phyloP scores from a whole-genome alignment of 1,140 invertebrate species.

The Vollenhovia emeryi region DNA sequence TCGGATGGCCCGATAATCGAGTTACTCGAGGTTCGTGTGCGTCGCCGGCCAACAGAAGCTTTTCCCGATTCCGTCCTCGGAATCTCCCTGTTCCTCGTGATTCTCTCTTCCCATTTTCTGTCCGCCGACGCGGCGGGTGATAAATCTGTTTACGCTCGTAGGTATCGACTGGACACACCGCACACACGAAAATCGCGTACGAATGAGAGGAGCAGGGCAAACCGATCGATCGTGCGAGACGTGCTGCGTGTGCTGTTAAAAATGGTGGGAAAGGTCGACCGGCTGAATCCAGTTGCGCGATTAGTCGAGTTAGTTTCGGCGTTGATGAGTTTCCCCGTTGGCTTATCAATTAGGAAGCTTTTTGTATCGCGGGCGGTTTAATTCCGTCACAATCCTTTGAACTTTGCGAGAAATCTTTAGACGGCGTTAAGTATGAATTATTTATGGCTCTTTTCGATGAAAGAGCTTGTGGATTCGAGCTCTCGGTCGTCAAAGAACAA shows the following conservation, averaged over 20 bases:
- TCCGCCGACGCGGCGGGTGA: background rate
- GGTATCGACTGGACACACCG: background rate
- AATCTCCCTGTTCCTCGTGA: conserved; percentile 6
- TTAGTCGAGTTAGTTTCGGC: background rate
- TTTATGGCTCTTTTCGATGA: background rate
- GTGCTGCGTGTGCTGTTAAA: background rate
- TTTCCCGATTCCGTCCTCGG: conserved; percentile 32
- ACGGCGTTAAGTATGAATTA: conserved; percentile 12
- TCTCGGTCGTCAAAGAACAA: conserved; percentile 5
- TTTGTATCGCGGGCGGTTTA: background rate
- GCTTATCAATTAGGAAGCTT: background rate
- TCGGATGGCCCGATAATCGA: conserved; percentile 50
- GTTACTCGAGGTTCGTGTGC: conserved; percentile 47
- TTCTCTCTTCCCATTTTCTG: conserved; percentile 3
- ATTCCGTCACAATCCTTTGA: background rate
- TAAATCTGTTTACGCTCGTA: conserved; percentile 50
- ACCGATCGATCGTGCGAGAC: background rate
- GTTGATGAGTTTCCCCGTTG: background rate
- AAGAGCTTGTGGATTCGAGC: background rate
- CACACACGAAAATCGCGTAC: conserved; percentile 26
- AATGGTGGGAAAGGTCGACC: background rate
- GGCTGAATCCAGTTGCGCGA: background rate
- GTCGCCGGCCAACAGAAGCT: conserved; percentile 21
- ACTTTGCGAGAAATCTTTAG: background rate
- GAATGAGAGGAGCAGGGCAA: background rate